phyloP scores from a whole-genome alignment of 2,113 vertebrate genomes.

The Bubo blakistoni region DNA sequence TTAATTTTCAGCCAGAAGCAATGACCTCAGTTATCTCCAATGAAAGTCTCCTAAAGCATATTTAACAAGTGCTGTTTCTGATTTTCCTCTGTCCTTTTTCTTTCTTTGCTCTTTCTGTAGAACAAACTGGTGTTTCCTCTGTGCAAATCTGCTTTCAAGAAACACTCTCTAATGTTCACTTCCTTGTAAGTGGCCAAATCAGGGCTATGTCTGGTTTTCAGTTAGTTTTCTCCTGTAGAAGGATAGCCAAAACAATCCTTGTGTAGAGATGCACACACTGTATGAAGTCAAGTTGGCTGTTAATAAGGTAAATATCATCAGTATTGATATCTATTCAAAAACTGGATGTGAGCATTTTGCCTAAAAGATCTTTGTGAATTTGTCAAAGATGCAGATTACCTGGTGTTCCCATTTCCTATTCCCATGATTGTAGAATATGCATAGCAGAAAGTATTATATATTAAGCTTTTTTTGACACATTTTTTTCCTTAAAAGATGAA shows the following conservation, averaged over 20 bases:
- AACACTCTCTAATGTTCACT: slow-evolving; percentile 76
- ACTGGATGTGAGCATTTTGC: neutral
- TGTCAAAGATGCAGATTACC: neutral
- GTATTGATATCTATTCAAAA: neutral
- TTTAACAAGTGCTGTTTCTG: slow-evolving; percentile 54
- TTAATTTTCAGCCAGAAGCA: slow-evolving; percentile 53
- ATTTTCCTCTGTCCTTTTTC: slow-evolving; percentile 54
- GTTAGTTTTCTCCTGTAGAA: neutral
- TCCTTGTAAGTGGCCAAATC: slow-evolving; percentile 79
- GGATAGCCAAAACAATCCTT: neutral
- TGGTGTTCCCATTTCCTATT: neutral
- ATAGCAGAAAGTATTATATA: neutral
- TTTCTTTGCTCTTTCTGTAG: slow-evolving; percentile 73
- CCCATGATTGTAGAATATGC: neutral
- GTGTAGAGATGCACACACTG: neutral
- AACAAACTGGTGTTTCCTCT: slow-evolving; percentile 85
- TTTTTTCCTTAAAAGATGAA: neutral
- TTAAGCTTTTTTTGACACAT: neutral
- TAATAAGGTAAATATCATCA: neutral
- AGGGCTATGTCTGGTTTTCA: slow-evolving; percentile 22
- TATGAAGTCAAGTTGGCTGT: slow-evolving; percentile 35
- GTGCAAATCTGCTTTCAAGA: slow-evolving; percentile 82
- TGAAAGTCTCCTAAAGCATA: slow-evolving; percentile 36
- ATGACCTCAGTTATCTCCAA: slow-evolving; percentile 39
- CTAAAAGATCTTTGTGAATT: neutral